Conservation (phyloP, 2,113 vertebrate species). For the Athene cunicularia region DNA sequence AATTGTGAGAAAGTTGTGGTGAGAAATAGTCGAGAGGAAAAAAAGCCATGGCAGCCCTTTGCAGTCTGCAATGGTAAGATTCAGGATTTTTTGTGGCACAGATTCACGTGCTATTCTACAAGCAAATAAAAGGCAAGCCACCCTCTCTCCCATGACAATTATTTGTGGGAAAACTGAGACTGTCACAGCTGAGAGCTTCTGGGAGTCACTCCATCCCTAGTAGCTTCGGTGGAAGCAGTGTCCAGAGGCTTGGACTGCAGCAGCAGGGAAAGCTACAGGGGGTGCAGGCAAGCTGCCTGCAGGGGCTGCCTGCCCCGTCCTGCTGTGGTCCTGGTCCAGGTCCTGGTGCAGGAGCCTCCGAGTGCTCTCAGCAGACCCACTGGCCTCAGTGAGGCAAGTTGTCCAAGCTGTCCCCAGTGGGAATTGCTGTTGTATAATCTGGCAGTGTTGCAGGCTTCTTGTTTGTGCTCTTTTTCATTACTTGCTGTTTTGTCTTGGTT, state of each 20-base stretch:
- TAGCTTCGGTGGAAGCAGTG: neutral
- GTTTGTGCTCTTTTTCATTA: neutral
- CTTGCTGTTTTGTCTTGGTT: neutral
- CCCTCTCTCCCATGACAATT: neutral
- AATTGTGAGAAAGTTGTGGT: neutral
- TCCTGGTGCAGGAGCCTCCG: neutral
- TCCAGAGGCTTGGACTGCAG: neutral
- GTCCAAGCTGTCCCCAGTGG: neutral
- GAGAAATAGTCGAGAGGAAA: neutral
- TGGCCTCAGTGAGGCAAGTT: neutral
- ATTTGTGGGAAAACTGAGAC: neutral
- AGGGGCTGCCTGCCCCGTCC: neutral
- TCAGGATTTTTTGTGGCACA: neutral
- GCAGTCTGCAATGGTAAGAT: neutral
- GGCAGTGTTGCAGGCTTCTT: neutral
- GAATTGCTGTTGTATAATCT: neutral
- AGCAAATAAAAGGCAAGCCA: neutral
- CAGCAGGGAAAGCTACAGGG: accelerated
- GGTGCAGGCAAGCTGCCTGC: neutral
- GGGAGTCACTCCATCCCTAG: neutral
- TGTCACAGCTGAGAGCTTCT: neutral
- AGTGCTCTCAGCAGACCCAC: neutral
- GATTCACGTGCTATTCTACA: neutral
- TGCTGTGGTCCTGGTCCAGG: neutral
- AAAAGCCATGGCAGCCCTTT: neutral